Evolutionary conservation across 2,797 vertebrate genomes (phyloP).

Genomic region (Sylvia borin): DNA sequence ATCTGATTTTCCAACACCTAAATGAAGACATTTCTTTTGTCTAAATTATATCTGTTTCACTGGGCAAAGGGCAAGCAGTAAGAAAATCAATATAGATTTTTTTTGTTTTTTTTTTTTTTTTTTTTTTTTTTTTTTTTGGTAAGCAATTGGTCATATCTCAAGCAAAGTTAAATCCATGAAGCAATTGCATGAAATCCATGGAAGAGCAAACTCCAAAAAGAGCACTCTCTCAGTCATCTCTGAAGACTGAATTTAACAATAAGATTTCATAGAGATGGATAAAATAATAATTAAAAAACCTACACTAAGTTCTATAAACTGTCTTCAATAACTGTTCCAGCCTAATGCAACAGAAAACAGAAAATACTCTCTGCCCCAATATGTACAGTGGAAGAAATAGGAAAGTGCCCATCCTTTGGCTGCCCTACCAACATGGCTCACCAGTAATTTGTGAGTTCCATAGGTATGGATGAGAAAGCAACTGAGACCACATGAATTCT

Average conservation of each 20-base stretch:
- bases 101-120: neutral
- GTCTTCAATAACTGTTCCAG: neutral
- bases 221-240: neutral
- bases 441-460: neutral
- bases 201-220: neutral
- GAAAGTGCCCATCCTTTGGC: neutral
- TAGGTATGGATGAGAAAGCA: neutral
- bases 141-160: neutral
- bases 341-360: neutral
- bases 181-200: neutral
- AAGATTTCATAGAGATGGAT: neutral
- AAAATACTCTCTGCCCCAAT: neutral
- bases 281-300: too few relatives aligned
- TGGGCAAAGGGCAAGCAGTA: constrained; percentile 41
- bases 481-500: neutral
- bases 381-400: neutral
- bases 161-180: neutral
- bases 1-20: constrained; percentile 96
- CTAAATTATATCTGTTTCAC: constrained; percentile 67
- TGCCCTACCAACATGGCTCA: neutral
- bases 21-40: constrained; percentile 64
- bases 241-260: neutral
- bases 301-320: neutral
- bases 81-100: neutral
- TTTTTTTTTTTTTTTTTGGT: neutral